A percentile compares a stretch with the other conserved stretches of the same genome.
These are phyloP conservation scores for Heliconius eleuchia DNA, from an alignment of 1,140 invertebrate genomes.

Conservation along the genomic window DNA sequence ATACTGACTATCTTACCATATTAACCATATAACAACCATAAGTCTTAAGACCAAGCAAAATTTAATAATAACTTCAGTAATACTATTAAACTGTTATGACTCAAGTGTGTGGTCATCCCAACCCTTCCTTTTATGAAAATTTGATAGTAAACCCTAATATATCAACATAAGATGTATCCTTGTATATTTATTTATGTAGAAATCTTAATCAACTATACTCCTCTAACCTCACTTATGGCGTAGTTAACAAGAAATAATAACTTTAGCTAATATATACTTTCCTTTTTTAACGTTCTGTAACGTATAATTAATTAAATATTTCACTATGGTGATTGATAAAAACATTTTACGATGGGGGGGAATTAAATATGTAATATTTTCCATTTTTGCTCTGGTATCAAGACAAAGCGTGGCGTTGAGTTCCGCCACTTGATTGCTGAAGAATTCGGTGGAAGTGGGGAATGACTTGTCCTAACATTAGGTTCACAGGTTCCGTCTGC, in stretches of 20 bases:
- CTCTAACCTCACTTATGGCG: not conserved
- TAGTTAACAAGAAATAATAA: not conserved
- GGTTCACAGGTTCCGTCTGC: no score
- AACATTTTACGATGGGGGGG: no score
- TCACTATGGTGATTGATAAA: no score
- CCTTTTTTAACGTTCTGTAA: no score
- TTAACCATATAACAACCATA: not conserved
- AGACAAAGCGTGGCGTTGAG: no score
- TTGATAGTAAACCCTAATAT: not conserved
- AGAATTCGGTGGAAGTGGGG: no score
- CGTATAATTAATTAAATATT: no score
- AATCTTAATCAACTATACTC: not conserved
- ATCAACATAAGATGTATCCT: not conserved
- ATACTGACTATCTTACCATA: not conserved
- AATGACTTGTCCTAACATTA: no score
- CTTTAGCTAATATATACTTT: no score
- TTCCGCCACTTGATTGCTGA: no score
- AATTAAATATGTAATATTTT: no score
- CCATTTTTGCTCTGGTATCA: no score
- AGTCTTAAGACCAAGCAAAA: slow-evolving; percentile 1
- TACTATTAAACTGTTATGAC: slow-evolving; percentile 4
- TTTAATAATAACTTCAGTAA: slow-evolving; percentile 12
- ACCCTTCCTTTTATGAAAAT: not conserved
- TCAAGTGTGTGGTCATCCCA: not conserved
- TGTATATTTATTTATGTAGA: not conserved